These are phyloP conservation scores for Taeniopygia guttata DNA, from an alignment of 2,797 vertebrate species.

Conservation along the genomic window DNA sequence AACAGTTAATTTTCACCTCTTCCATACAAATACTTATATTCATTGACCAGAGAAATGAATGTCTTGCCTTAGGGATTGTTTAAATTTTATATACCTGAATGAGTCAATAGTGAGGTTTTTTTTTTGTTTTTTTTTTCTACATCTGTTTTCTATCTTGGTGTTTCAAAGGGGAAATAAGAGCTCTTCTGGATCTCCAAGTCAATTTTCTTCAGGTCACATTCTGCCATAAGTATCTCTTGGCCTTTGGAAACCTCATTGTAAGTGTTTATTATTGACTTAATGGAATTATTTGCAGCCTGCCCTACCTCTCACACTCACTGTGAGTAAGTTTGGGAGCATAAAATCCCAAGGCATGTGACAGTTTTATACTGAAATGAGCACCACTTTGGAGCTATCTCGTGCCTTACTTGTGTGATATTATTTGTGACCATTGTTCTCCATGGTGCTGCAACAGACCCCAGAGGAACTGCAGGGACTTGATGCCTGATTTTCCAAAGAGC, in stretches of 20 bases:
- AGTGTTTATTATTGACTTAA: not conserved
- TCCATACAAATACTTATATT: not conserved
- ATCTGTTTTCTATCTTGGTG: not conserved
- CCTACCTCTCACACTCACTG: not conserved
- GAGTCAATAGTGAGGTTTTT: not conserved
- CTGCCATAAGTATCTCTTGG: not conserved
- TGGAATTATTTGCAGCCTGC: not conserved
- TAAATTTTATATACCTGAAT: not conserved
- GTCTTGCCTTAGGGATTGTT: not conserved
- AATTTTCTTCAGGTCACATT: not conserved
- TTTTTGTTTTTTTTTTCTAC: not conserved
- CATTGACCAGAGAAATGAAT: not conserved
- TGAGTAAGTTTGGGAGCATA: not conserved
- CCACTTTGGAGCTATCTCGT: not conserved
- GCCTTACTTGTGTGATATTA: not conserved
- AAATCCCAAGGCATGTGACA: not conserved
- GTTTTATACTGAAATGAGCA: not conserved
- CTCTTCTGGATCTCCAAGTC: not conserved
- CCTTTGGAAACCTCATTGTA: not conserved
- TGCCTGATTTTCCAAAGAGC: not conserved
- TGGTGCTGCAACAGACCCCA: not conserved
- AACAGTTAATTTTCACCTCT: constrained; percentile 39
- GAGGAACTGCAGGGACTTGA: not conserved
- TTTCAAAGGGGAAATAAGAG: not conserved
- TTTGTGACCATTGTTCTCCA: not conserved